Percentiles rank a stretch among this genome's conserved stretches.
These are phyloP conservation scores for Xestoiulus laeticollis DNA, from an alignment of 2,888 invertebrate genomes.

Conservation along the genomic window DNA sequence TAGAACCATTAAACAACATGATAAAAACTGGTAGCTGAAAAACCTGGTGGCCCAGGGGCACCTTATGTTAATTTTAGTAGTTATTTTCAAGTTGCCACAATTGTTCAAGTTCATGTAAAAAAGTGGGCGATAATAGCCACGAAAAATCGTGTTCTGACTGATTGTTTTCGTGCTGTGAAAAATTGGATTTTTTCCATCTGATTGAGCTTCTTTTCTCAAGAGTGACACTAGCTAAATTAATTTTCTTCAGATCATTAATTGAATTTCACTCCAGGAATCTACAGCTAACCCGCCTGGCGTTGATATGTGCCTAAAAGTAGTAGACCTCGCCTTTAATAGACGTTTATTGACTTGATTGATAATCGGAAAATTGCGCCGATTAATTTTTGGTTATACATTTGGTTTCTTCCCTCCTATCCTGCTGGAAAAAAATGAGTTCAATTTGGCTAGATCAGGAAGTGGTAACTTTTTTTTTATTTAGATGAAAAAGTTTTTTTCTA, in stretches of 20 bases:
- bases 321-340: constrained; percentile 32
- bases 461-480: not conserved
- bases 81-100: not conserved
- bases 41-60: not conserved
- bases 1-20: not conserved
- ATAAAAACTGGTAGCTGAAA: not conserved
- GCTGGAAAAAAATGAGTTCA: not conserved
- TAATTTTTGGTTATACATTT: not conserved
- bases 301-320: not conserved
- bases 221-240: constrained; percentile 14
- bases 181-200: not conserved
- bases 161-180: not conserved
- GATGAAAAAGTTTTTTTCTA: not conserved
- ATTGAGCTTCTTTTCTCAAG: not conserved
- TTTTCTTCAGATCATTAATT: constrained; percentile 35
- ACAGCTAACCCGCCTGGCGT: not conserved
- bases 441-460: constrained; percentile 12
- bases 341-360: constrained; percentile 24
- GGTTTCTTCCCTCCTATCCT: not conserved
- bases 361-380: constrained; percentile 28
- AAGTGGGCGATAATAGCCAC: not conserved
- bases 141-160: not conserved
- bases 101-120: not conserved
- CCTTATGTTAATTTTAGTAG: not conserved
- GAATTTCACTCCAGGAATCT: not conserved